Evolutionary conservation across 2,797 vertebrate species (phyloP), one percentile per base, ranked within the genome.

Genomic region (Acipenser oxyrinchus): DNA sequence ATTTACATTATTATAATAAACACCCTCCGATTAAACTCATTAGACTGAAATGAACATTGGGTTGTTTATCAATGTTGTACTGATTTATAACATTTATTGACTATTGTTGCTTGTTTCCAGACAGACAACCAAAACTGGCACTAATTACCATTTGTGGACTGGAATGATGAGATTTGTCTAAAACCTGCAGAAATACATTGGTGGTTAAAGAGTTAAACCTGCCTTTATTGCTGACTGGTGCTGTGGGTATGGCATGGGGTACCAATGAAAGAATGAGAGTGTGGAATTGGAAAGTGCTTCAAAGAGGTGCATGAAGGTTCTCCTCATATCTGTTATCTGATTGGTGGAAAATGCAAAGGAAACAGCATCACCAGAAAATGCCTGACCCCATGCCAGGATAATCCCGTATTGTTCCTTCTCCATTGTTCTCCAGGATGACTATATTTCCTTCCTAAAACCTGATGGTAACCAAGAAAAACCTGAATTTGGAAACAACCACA

Each of bases 401-500:
- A 49, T 69, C 63, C 58, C 18, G 58, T 61, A 52, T 48, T 61
- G 63, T 61, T 64, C 51, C 50, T 15, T 58, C 1, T 66, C 48
- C 64, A 15, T 60, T 62, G 60, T 49, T 11, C 7, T 62, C 12
- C 60, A 66, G 58, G 66, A 51, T 60, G 49, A 67, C 59, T 7
- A 59, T 15, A 51, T 66, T 70, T 70, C 69, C 65, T 70, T 65
- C 63, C 68, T 66, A 23, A 51, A 53, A 65, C 48, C 57, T 60
- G 55, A n/a, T n/a, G 57, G n/a, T 23, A 60, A 18, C 57, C 10
- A 4, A 7, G 12, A 4, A 15, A 12, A 23, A 8, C 51, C 48
- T 49, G 15, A n/a, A 8, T 7, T n/a, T 9, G 48, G 57, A 62
- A 69, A 65, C 59, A 53, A 61, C 62, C 55, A 51, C 68, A 61